Conservation (phyloP, 2,113 vertebrate species). For the Petroica traversi region DNA sequence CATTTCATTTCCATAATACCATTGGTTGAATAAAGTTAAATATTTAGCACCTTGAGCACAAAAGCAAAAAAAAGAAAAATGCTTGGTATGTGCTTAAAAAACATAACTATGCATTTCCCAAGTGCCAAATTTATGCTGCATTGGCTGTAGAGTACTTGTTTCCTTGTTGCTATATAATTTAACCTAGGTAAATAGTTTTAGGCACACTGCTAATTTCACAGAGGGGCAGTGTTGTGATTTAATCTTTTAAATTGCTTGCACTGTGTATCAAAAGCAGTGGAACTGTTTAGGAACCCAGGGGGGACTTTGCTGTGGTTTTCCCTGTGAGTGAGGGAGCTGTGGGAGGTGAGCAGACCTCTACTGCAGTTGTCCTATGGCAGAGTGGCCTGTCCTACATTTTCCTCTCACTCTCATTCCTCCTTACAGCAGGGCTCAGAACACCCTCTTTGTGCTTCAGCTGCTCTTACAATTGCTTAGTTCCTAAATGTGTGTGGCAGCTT, state of each 20-base stretch:
- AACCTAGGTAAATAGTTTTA: not conserved
- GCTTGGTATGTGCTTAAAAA: not conserved
- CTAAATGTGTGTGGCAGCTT: not conserved
- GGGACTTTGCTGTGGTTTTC: not conserved
- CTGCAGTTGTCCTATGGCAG: accelerated
- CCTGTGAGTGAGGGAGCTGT: not conserved
- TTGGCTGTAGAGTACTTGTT: not conserved
- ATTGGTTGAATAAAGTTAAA: not conserved
- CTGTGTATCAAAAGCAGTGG: not conserved
- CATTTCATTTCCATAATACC: not conserved
- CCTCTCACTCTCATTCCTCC: not conserved
- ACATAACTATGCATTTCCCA: not conserved
- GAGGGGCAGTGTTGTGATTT: not conserved
- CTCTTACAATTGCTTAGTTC: not conserved
- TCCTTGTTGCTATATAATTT: not conserved
- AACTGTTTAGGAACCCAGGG: not conserved
- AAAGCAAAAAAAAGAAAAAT: not conserved
- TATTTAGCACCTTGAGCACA: not conserved
- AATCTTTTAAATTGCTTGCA: not conserved
- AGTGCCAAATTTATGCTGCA: not conserved
- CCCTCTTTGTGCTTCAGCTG: not conserved
- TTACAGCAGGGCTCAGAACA: not conserved
- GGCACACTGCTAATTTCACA: not conserved
- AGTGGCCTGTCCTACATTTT: not conserved
- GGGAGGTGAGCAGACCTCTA: not conserved